Evolutionary conservation across 1,140 invertebrate genomes (phyloP), one percentile per base, ranked within the genome.

Genomic region (Lordiphosa clarofinis): DNA sequence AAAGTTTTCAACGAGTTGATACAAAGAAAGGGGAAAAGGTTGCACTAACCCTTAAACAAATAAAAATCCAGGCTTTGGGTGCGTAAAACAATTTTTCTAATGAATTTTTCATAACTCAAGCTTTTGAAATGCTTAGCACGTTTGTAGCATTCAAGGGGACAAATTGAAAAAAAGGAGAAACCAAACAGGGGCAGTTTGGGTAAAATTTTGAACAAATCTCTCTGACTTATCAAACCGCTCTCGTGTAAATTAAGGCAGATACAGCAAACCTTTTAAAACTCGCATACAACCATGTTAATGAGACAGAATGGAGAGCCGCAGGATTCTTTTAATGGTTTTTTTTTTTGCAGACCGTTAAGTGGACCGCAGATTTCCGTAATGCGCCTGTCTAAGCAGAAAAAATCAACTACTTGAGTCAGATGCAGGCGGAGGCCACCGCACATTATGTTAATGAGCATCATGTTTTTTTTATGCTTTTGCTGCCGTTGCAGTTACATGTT

Each of bases 391-490:
- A 44, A 72, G 68, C 61, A 11, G 21, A 65, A 54, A 48, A 66
- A 61, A 66, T 56, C 55, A 65, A 52, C 57, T 59, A 49, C 46
- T 15, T 50, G 36, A 53, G 40, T 36, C 47, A 50, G 40, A 12
- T 13, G 4, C 46, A 42, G 36, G 21, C 10, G 33, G 19, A 19
- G 31, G 38, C 49, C 57, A 71, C 76, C 76, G 76, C 76, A 82
- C 76, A 81, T 81, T 81, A 81, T 81, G 76, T 72, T 81, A 82
- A 81, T 81, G 76, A 81, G 76, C 76, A 56, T 71, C 81, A 67
- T 56, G 13, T 21, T 36, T 37, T 44, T 57, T 48, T 52, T n/a
- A n/a, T 15, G 15, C 15, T 67, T 56, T 13, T 21, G 40, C 47
- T 28, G 47, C 13, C 19, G 64, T 39, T 52, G 35, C 62, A 47